phyloP scores from a whole-genome alignment of 2,797 vertebrate species.

The Leucoraja ocellata region DNA sequence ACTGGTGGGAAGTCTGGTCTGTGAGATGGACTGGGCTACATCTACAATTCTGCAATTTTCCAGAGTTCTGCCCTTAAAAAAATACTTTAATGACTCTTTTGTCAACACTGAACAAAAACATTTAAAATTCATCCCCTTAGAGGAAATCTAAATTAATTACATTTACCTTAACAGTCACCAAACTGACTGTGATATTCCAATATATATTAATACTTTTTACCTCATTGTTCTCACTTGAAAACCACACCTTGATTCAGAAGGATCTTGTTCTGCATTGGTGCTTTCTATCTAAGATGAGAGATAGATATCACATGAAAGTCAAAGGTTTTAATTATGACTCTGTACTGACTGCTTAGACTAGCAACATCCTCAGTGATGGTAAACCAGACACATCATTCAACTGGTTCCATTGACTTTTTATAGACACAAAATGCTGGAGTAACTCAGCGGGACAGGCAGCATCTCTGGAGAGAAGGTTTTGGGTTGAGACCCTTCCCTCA shows the following conservation, averaged over 20 bases:
- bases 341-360: not conserved
- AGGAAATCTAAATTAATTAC: not conserved
- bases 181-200: not conserved
- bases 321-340: not conserved
- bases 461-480: no score
- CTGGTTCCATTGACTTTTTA: not conserved
- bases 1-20: no score
- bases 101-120: not conserved
- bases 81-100: not conserved
- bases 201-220: not conserved
- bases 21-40: no score
- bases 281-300: not conserved
- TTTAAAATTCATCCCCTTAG: not conserved
- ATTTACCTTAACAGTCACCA: not conserved
- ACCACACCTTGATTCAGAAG: not conserved
- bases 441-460: no score
- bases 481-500: no score
- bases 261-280: not conserved
- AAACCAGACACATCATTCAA: conserved; percentile 9
- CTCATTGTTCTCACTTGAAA: not conserved
- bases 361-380: not conserved
- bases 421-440: no score
- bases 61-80: no score
- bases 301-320: not conserved
- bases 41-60: no score